Evolutionary conservation across 2,888 invertebrate genomes (phyloP), one percentile per base, ranked within the genome.

Genomic region (Drosophila ezoana): DNA sequence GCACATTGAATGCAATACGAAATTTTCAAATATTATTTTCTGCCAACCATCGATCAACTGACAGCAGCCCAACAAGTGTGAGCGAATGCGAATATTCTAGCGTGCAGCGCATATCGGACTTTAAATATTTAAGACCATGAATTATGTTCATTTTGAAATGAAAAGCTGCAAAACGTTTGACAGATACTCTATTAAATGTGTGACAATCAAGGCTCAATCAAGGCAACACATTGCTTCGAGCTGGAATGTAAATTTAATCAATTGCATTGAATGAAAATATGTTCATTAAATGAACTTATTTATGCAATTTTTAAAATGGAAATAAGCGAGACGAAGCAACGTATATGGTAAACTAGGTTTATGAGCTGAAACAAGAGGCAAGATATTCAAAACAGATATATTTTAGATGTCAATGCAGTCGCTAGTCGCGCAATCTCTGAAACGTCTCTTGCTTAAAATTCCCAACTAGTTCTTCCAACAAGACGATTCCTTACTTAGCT

Each of bases 31-130:
- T 70, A 59, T 66, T 82, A 83, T 51, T 63, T 65, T 59, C 58
- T 59, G 16, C 53, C 59, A 81, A 74, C 80, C 77, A 73, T 78
- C 49, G 64, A 43, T 11, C 43, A 56, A 58, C 48, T 49, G 53
- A n/a, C 44, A 35, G 47, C 18, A 8, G 44, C 43, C 56, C 83
- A 85, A 76, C 82, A 81, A 81, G 80, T 81, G 86, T 28, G 28
- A 28, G 85, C 53, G 81, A 64, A 47, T 64, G 71, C 23, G 23
- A 53, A 49, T 48, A 51, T 65, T 43, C 40, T 37, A 45, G 14
- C 32, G 9, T 16, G 13, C 20, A 28, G 33, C 38, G 38, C 52
- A 56, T 38, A 48, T 40, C 48, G 33, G 11, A 40, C n/a, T 45
- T 20, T 13, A 9, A 63, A 37, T 38, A 48, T 23, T 59, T 54